A percentile compares a stretch with the other conserved stretches of the same genome.
Evolutionary conservation across 2,797 vertebrate species (phyloP).

Genomic region (Liasis olivaceus): DNA sequence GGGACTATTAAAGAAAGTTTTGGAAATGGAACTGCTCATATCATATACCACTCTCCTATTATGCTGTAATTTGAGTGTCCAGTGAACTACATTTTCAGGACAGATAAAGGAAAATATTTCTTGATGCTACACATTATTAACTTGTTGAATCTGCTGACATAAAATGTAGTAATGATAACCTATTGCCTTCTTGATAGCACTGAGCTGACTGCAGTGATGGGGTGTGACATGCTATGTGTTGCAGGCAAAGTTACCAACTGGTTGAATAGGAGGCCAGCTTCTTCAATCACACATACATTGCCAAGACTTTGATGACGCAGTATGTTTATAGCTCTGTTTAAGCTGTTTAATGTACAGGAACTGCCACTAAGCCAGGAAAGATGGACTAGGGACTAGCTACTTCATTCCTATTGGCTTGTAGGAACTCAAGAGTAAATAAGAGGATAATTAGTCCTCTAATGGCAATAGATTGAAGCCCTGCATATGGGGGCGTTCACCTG

Average conservation of each 20-base stretch:
- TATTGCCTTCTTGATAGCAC: background rate
- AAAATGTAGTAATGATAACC: background rate
- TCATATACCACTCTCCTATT: background rate
- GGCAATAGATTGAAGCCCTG: background rate
- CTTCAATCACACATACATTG: background rate
- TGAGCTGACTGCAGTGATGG: background rate
- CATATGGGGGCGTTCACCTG: background rate
- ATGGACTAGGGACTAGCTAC: background rate
- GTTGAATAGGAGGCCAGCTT: background rate
- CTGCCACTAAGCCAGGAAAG: constrained; percentile 12
- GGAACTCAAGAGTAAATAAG: background rate
- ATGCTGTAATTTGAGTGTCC: background rate
- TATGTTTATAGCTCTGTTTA: constrained; percentile 6
- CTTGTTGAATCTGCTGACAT: background rate
- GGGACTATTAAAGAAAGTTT: background rate
- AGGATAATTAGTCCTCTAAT: constrained; percentile 24
- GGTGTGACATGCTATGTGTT: background rate
- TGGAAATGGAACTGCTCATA: background rate
- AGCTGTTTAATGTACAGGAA: constrained; percentile 17
- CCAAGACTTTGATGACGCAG: background rate
- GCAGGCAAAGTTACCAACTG: background rate
- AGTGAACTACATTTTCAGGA: background rate
- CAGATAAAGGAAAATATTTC: background rate
- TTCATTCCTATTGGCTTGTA: constrained; percentile 4
- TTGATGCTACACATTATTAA: background rate